Conservation (phyloP, 2,797 vertebrate genomes). For the Anguilla pacifica region DNA sequence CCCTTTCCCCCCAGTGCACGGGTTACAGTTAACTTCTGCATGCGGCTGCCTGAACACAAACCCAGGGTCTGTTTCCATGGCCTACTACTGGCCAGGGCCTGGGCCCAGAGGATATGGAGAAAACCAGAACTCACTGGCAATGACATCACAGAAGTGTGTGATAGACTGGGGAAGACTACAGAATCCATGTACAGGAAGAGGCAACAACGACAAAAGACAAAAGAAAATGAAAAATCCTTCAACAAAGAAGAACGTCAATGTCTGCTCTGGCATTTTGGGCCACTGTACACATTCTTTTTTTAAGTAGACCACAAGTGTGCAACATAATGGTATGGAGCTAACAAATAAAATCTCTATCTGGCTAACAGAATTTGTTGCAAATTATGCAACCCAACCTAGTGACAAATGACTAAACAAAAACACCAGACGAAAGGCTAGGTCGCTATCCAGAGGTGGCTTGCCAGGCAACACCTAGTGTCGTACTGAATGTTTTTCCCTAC, state of each 20-base stretch:
- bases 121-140: conserved; percentile 14
- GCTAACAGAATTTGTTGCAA: too few relatives aligned
- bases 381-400: too few relatives aligned
- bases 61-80: conserved; percentile 46
- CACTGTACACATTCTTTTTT: too few relatives aligned
- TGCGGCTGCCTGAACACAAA: conserved; percentile 25
- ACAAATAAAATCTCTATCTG: too few relatives aligned
- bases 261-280: too few relatives aligned
- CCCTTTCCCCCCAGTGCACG: conserved; percentile 38
- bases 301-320: too few relatives aligned
- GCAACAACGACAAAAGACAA: neutral
- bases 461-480: too few relatives aligned
- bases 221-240: neutral
- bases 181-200: neutral
- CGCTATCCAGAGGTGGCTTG: too few relatives aligned
- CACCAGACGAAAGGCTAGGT: too few relatives aligned
- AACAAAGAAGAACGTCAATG: neutral
- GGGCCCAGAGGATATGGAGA: conserved; percentile 42
- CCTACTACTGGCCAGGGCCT: conserved; percentile 34
- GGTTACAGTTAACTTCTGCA: conserved; percentile 37
- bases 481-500: neutral
- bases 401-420: too few relatives aligned
- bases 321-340: too few relatives aligned
- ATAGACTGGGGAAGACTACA: neutral
- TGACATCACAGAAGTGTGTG: neutral